Conservation (phyloP, 37 sponge, comb jelly and placozoan genomes). For the Cliona cf. orientalis region DNA sequence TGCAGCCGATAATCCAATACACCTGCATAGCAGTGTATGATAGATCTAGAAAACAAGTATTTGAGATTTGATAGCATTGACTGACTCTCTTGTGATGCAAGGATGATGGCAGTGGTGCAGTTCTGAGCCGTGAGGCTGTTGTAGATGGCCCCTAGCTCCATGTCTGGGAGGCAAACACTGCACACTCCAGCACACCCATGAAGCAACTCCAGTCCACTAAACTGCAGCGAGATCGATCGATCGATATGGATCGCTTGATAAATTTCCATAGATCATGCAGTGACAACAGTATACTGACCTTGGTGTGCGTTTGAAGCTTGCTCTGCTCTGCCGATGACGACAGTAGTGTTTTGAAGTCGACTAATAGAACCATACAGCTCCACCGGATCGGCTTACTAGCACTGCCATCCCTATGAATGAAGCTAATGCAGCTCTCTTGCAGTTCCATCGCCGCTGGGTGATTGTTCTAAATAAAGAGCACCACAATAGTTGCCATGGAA, state of each 20-base stretch:
- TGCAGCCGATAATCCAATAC: too few species aligned
- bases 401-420: background rate
- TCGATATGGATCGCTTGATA: background rate
- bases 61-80: background rate
- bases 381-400: background rate
- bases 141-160: slow-evolving; percentile 66
- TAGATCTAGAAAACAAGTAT: too few species aligned
- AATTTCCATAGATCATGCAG: too few species aligned
- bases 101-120: slow-evolving; percentile 3
- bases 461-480: slow-evolving; percentile 1
- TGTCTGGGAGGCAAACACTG: slow-evolving; percentile 64
- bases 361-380: slow-evolving; percentile 10
- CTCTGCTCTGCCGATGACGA: background rate
- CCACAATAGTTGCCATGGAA: slow-evolving; percentile 4
- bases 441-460: background rate
- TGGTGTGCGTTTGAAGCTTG: background rate
- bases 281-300: too few species aligned
- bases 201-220: slow-evolving; percentile 42
- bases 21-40: too few species aligned
- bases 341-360: slow-evolving; percentile 36
- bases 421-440: background rate
- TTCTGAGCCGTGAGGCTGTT: slow-evolving; percentile 21
- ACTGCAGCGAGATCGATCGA: background rate
- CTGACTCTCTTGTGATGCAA: background rate
- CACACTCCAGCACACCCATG: slow-evolving; percentile 77